A percentile compares a stretch with the other conserved stretches of the same genome.
Evolutionary conservation across 2,888 invertebrate species (phyloP).

Genomic region (Geotrupes spiniger): DNA sequence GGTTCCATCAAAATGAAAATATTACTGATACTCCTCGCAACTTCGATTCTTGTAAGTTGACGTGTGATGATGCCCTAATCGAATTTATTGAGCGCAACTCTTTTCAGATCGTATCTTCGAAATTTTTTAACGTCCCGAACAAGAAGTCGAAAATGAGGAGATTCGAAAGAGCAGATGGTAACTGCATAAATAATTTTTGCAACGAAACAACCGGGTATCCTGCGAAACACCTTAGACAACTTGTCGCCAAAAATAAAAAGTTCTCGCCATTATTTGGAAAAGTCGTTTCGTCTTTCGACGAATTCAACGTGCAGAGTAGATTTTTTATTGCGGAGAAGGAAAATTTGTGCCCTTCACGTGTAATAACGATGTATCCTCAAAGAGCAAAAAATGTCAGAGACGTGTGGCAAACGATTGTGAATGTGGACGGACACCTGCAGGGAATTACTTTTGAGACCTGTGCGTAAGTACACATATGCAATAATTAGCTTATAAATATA

Average conservation of each 20-base stretch:
- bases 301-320: background rate
- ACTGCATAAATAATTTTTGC: slow-evolving; percentile 13
- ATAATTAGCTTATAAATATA: too few relatives aligned
- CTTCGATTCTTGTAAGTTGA: too few relatives aligned
- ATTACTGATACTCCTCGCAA: too few relatives aligned
- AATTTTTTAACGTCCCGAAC: too few relatives aligned
- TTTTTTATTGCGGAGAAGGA: background rate
- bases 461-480: slow-evolving; percentile 3
- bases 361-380: slow-evolving; percentile 8
- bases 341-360: slow-evolving; percentile 9
- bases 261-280: slow-evolving; percentile 21
- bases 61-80: too few relatives aligned
- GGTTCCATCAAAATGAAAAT: too few relatives aligned
- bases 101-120: too few relatives aligned
- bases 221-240: slow-evolving; percentile 6
- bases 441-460: slow-evolving; percentile 12
- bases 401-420: slow-evolving; percentile 13
- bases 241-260: slow-evolving; percentile 9
- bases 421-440: slow-evolving; percentile 10
- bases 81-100: too few relatives aligned
- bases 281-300: slow-evolving; percentile 15
- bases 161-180: too few relatives aligned
- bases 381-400: slow-evolving; percentile 4
- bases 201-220: slow-evolving; percentile 19
- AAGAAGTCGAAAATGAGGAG: too few relatives aligned